Percentiles rank a stretch among this genome's conserved stretches.
Evolutionary conservation across 1,140 invertebrate genomes (phyloP).

Genomic region (Tenebrio molitor): DNA sequence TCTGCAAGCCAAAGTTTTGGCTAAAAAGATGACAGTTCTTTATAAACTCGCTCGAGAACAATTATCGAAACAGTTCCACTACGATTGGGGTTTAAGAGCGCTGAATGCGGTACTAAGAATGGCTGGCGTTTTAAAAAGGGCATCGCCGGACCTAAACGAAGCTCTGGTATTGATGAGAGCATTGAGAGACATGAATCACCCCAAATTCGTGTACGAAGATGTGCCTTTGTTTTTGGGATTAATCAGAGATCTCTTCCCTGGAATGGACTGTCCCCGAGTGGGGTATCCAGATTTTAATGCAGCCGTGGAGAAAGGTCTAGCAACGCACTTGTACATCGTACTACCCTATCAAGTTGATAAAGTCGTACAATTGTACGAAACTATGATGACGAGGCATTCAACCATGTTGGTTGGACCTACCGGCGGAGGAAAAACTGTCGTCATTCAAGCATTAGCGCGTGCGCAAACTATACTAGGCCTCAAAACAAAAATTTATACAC

Average conservation of each 20-base stretch:
- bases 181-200: slow-evolving; percentile 91
- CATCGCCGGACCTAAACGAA: slow-evolving; percentile 82
- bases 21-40: slow-evolving; percentile 93
- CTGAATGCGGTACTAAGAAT: slow-evolving; percentile 90
- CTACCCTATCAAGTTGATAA: slow-evolving; percentile 80
- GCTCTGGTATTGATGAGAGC: slow-evolving; percentile 90
- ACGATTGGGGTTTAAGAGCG: slow-evolving; percentile 93
- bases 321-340: slow-evolving; percentile 78
- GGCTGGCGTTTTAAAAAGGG: slow-evolving; percentile 88
- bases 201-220: slow-evolving; percentile 93
- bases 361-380: slow-evolving; percentile 90
- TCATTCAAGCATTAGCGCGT: slow-evolving; percentile 84
- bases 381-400: slow-evolving; percentile 93
- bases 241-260: slow-evolving; percentile 91
- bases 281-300: slow-evolving; percentile 88
- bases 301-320: slow-evolving; percentile 78
- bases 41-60: slow-evolving; percentile 89
- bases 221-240: slow-evolving; percentile 90
- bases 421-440: slow-evolving; percentile 90
- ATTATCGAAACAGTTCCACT: slow-evolving; percentile 92
- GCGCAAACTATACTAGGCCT: slow-evolving; percentile 83
- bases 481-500: slow-evolving; percentile 80
- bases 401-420: slow-evolving; percentile 94
- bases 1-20: slow-evolving; percentile 85
- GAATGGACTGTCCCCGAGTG: slow-evolving; percentile 86